phyloP scores from a whole-genome alignment of 2,113 vertebrate genomes.

The Zingel zingel region DNA sequence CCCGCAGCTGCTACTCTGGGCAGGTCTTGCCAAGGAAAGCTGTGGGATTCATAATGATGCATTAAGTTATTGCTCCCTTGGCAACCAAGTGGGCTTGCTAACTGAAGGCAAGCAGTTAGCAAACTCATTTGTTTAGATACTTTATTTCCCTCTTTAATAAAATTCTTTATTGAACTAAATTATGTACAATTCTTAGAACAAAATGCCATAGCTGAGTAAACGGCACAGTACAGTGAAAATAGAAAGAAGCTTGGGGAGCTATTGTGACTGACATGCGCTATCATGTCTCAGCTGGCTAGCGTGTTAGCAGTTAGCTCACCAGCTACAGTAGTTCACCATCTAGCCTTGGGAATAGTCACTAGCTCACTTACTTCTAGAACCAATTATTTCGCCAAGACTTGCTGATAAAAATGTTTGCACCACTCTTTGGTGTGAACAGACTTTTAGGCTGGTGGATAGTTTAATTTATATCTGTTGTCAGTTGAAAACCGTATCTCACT shows the following conservation, averaged over 20 bases:
- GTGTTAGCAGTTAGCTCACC: background rate
- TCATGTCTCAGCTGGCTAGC: background rate
- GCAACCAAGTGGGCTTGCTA: background rate
- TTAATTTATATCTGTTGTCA: constrained; percentile 5
- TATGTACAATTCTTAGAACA: background rate
- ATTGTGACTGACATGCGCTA: background rate
- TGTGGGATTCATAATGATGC: no score
- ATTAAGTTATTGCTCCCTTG: background rate
- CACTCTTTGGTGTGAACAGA: background rate
- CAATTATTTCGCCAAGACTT: background rate
- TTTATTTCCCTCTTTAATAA: background rate
- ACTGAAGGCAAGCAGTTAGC: background rate
- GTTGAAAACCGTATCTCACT: background rate
- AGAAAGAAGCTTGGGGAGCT: background rate
- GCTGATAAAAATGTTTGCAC: background rate
- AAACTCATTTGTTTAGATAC: background rate
- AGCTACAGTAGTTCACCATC: background rate
- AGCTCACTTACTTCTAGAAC: background rate
- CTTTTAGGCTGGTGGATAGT: background rate
- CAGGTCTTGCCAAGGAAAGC: no score
- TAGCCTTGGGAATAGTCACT: background rate
- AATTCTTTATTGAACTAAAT: background rate
- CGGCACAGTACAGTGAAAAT: no score
- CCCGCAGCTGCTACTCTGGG: no score
- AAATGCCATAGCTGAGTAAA: background rate